These are phyloP conservation scores for Latheticus oryzae DNA, from an alignment of 2,888 invertebrate genomes.

Conservation along the genomic window DNA sequence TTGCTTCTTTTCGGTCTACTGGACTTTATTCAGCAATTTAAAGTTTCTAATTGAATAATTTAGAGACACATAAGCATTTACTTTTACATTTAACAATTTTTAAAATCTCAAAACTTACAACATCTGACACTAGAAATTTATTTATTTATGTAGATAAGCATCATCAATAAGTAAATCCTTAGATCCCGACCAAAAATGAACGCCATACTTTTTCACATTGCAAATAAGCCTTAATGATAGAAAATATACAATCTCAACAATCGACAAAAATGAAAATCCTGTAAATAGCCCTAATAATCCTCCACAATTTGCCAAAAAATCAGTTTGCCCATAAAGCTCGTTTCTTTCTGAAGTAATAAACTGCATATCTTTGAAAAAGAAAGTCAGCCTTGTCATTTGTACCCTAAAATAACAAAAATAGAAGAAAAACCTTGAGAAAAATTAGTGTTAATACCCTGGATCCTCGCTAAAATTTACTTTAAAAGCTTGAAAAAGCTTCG, in stretches of 20 bases:
- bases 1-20: too few relatives aligned
- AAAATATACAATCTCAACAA: constrained; percentile 73
- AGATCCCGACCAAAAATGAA: constrained; percentile 63
- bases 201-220: constrained; percentile 66
- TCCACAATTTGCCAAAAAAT: constrained; percentile 71
- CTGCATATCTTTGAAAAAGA: constrained; percentile 78
- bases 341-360: constrained; percentile 70
- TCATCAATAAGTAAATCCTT: constrained; percentile 53
- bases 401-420: constrained; percentile 64
- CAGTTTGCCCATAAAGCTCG: constrained; percentile 70
- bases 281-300: constrained; percentile 72
- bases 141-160: constrained; percentile 52
- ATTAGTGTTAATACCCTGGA: constrained; percentile 56
- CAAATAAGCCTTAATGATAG: constrained; percentile 67
- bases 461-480: constrained; percentile 63
- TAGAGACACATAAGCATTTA: too few relatives aligned
- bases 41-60: too few relatives aligned
- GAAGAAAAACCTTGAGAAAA: constrained; percentile 19
- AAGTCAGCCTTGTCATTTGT: constrained; percentile 72
- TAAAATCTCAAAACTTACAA: too few relatives aligned
- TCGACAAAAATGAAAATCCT: constrained; percentile 74
- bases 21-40: too few relatives aligned
- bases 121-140: neutral
- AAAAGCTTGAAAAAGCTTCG: constrained; percentile 70
- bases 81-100: too few relatives aligned